These are phyloP conservation scores for Orius insidiosus DNA, from an alignment of 1,140 invertebrate species.

Conservation along the genomic window DNA sequence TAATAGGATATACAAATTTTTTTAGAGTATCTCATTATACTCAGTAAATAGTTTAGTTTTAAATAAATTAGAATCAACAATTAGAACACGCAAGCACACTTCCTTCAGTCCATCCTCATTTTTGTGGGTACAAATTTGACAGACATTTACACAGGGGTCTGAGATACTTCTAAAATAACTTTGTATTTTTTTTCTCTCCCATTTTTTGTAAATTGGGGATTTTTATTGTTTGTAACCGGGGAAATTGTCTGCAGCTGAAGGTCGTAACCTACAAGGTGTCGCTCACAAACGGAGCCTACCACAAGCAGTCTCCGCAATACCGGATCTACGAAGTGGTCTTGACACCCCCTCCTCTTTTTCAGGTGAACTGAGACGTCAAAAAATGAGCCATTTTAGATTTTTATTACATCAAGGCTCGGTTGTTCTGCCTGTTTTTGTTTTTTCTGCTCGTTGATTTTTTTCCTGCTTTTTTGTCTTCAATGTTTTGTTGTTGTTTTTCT, in stretches of 20 bases:
- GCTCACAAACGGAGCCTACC: slow-evolving; percentile 64
- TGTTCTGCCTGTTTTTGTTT: slow-evolving; percentile 19
- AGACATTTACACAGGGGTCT: no score
- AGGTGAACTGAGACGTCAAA: slow-evolving; percentile 30
- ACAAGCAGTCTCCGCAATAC: slow-evolving; percentile 57
- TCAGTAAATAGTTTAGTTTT: neutral
- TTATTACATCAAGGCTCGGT: slow-evolving; percentile 7
- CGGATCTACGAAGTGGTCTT: slow-evolving; percentile 58
- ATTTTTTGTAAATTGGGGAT: neutral
- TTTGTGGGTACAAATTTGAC: neutral
- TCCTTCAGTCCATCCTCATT: neutral
- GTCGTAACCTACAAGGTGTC: slow-evolving; percentile 64
- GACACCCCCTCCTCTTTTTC: slow-evolving; percentile 32
- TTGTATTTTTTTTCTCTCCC: slow-evolving; percentile 10
- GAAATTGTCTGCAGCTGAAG: slow-evolving; percentile 11
- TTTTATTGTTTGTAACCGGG: neutral
- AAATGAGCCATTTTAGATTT: no score
- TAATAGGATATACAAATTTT: neutral
- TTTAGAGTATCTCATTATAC: neutral
- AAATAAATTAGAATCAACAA: neutral
- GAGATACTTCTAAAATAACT: neutral
- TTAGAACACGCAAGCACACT: neutral
- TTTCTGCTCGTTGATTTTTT: no score
- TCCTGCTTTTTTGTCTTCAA: slow-evolving; percentile 20
- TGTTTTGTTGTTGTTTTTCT: slow-evolving; percentile 16